These are phyloP conservation scores for Vidua chalybeata DNA, from an alignment of 2,113 vertebrate species.

Conservation along the genomic window DNA sequence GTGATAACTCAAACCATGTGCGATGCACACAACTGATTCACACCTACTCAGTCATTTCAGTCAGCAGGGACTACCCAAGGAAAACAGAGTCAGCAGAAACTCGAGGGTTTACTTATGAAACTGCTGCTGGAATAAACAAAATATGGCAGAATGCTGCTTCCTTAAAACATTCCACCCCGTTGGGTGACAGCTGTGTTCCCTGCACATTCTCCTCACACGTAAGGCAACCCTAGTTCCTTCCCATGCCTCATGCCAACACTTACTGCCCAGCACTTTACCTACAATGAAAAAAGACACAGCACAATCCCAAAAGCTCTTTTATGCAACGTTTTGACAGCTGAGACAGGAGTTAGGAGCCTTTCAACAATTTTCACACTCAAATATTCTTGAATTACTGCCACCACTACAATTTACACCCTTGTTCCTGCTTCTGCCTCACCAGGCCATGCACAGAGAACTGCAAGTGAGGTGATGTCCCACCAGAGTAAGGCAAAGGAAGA, in stretches of 20 bases:
- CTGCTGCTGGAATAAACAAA: background rate
- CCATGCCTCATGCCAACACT: background rate
- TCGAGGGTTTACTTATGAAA: background rate
- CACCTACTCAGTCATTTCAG: background rate
- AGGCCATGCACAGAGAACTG: background rate
- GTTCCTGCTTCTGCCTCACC: background rate
- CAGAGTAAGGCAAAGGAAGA: background rate
- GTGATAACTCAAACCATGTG: background rate
- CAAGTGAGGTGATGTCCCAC: background rate
- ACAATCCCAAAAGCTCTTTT: background rate
- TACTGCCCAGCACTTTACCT: background rate
- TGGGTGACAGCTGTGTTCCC: background rate
- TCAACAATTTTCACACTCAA: background rate
- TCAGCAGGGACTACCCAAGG: background rate
- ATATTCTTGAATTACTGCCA: background rate
- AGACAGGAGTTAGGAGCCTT: background rate
- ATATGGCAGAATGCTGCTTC: background rate
- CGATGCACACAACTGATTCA: background rate
- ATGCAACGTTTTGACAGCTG: background rate
- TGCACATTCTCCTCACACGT: rapidly evolving
- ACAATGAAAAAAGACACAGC: background rate
- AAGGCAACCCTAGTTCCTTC: background rate
- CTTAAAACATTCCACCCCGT: background rate
- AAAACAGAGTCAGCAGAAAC: background rate
- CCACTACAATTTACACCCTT: background rate